Base-by-base conservation (phyloP, 2,113 vertebrate genomes). In the Callipepla californica region DNA sequence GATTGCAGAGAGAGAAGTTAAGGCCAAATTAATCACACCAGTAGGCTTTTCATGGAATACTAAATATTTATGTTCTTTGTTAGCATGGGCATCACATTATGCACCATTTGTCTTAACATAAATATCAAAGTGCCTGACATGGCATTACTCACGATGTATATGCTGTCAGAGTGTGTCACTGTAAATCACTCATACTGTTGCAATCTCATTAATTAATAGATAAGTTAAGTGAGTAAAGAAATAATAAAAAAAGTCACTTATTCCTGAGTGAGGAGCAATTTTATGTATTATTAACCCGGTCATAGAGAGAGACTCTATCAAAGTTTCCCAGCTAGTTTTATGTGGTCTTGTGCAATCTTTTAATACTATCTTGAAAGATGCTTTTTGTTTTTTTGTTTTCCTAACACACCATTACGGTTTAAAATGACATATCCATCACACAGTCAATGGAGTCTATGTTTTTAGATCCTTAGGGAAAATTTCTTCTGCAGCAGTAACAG, bases 11-110 rank as follows among this genome's bases (percentile, higher is more conserved):
- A 78, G 77, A 91, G 40, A 92, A 96, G 90, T 91, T 96, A 95
- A 92, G 89, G 59, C 53, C 50, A 86, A 95, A 96, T 97, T 95
- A 96, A 95, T 97, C 93, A 94, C 85, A 58, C 28, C 16, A 19
- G 76, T 47, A 87, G 82, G 61, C 66, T 96, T 96, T 94, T 85
- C 74, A 75, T 42, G 38, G 92, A 95, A 78, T 75, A 58, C 91
- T 97, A 94, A 97, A 96, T 97, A 95, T 96, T 96, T 96, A 95
- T 97, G 85, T 45, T 93, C 66, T 62, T 95, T 83, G 94, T 96
- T 97, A 96, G 96, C 90, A 80, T 79, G 92, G 94, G 96, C 94
- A 94, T 95, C 93, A 22, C 88, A 86, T 97, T 88, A 78, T 79
- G 75, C 94, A 92, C 87, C 85, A 87, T 97, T 96, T 96, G 72